Evolutionary conservation across 2,113 vertebrate species (phyloP).

Genomic region (Hippolais icterina): DNA sequence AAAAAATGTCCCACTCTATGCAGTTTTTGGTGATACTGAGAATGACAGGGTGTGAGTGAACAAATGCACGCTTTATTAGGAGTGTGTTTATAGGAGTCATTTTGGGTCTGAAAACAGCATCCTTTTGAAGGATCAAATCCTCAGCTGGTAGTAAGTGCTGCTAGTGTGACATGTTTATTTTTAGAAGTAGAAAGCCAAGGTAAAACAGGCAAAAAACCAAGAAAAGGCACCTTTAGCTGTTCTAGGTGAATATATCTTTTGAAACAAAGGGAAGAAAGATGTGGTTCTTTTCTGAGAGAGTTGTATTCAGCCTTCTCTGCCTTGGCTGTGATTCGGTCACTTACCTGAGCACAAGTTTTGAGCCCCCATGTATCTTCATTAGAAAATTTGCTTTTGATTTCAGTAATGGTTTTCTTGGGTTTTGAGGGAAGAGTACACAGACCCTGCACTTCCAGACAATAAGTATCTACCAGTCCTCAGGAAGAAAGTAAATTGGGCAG

Average conservation of each 20-base stretch:
- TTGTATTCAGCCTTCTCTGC: neutral
- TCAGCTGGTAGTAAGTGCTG: neutral
- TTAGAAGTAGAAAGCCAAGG: neutral
- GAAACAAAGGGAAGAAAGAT: neutral
- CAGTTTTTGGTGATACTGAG: neutral
- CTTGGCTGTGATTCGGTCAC: neutral
- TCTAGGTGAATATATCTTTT: neutral
- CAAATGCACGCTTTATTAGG: neutral
- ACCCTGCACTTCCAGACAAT: neutral
- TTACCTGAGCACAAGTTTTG: neutral
- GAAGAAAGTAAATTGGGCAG: neutral
- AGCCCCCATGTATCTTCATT: neutral
- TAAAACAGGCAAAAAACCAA: neutral
- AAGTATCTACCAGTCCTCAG: neutral
- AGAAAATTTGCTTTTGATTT: neutral
- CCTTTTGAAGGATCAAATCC: neutral
- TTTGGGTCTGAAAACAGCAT: neutral
- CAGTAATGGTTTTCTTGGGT: neutral
- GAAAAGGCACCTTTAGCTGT: neutral
- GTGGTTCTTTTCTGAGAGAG: neutral
- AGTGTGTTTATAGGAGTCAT: neutral
- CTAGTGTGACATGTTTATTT: neutral
- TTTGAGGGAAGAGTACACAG: neutral
- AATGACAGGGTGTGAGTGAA: neutral
- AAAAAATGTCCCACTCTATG: neutral